phyloP scores from a whole-genome alignment of 2,888 invertebrate genomes.

The Andrena minutula region DNA sequence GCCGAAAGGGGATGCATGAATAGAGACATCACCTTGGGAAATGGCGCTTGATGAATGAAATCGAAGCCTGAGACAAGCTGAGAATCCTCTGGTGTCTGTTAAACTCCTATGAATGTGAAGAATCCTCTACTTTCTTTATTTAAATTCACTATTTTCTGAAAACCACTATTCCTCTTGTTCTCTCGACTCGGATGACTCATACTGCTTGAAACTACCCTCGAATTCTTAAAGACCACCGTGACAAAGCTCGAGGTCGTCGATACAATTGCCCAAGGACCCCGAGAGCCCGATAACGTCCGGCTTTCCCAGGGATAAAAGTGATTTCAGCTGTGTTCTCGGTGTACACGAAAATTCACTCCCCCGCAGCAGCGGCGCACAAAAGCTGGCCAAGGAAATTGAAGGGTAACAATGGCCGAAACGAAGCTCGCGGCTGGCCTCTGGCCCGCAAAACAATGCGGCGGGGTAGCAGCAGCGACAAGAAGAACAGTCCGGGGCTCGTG shows the following conservation, averaged over 20 bases:
- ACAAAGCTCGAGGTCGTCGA: too few relatives aligned
- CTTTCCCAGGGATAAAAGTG: neutral
- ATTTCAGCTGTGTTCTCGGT: neutral
- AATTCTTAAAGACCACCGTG: too few relatives aligned
- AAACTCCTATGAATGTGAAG: too few relatives aligned
- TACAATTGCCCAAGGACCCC: too few relatives aligned
- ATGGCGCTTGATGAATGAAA: constrained; percentile 26
- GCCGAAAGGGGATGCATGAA: constrained; percentile 34
- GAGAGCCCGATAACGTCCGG: neutral
- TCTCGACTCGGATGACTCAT: too few relatives aligned
- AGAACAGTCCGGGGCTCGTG: constrained; percentile 3
- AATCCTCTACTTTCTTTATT: too few relatives aligned
- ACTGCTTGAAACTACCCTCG: too few relatives aligned
- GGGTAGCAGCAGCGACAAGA: neutral
- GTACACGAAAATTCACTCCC: constrained; percentile 24
- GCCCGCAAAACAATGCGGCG: constrained; percentile 36
- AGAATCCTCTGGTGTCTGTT: neutral
- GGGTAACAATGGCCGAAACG: constrained; percentile 33
- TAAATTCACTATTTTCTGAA: too few relatives aligned
- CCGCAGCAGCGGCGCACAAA: neutral
- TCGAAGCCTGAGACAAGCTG: constrained; percentile 17
- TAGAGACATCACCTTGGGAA: constrained; percentile 23
- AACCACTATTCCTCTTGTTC: too few relatives aligned
- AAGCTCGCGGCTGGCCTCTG: constrained; percentile 15
- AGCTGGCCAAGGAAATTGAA: constrained; percentile 5